Conservation (phyloP, 64 coral and sea anemone genomes). For the Acropora yongei region DNA sequence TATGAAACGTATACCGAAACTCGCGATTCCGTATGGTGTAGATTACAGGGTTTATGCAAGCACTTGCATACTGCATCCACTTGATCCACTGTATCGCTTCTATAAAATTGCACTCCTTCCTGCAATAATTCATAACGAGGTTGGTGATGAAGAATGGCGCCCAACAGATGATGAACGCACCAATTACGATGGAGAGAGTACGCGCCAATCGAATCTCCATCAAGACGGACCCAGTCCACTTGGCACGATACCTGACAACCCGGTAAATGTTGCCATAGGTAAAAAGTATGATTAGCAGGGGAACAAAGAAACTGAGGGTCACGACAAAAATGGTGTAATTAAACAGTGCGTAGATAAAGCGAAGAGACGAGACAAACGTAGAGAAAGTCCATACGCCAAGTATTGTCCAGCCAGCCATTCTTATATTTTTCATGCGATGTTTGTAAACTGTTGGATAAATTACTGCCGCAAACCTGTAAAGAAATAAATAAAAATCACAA, state of each 20-base stretch:
- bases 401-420: constrained; percentile 65
- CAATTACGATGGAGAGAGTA: constrained; percentile 89
- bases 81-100: constrained; percentile 62
- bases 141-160: constrained; percentile 79
- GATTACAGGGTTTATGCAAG: constrained; percentile 86
- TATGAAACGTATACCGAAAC: constrained; percentile 85
- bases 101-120: background rate
- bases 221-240: constrained; percentile 86
- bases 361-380: constrained; percentile 36
- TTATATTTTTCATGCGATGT: constrained; percentile 66
- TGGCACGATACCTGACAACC: constrained; percentile 75
- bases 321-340: constrained; percentile 69
- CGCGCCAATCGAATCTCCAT: constrained; percentile 89
- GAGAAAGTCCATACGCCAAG: constrained; percentile 74
- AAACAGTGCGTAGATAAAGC: constrained; percentile 2
- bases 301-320: constrained; percentile 72
- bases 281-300: constrained; percentile 66
- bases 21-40: constrained; percentile 89
- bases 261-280: constrained; percentile 81
- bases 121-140: constrained; percentile 64
- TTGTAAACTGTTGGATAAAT: constrained; percentile 84
- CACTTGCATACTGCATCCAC: constrained; percentile 74
- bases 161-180: constrained; percentile 92
- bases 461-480: constrained; percentile 80
- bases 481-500: background rate